Conservation (phyloP, 2,113 vertebrate genomes). For the Pelobates fuscus region DNA sequence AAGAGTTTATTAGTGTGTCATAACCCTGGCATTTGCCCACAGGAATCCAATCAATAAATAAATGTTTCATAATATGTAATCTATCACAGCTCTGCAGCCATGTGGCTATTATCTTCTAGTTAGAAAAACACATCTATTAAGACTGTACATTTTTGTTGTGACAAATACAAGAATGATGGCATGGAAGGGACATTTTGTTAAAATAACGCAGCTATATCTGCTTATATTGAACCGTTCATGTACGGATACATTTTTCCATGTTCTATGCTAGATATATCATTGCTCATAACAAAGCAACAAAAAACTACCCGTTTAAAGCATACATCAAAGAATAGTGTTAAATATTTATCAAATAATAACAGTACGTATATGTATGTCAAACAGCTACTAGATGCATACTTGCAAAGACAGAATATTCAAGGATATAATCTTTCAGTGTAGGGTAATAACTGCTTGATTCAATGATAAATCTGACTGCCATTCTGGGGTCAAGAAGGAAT, state of each 20-base stretch:
- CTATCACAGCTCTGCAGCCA: conserved; percentile 17
- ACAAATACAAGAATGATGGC: conserved; percentile 25
- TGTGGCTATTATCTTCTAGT: not conserved
- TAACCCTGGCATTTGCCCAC: conserved; percentile 23
- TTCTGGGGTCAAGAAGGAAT: too few relatives aligned
- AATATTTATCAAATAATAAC: too few relatives aligned
- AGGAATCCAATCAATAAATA: conserved; percentile 43
- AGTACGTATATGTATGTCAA: too few relatives aligned
- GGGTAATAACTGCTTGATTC: too few relatives aligned
- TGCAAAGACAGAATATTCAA: too few relatives aligned
- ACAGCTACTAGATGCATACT: too few relatives aligned
- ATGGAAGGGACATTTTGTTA: not conserved
- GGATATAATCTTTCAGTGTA: too few relatives aligned
- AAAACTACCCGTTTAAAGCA: too few relatives aligned
- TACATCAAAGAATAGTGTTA: too few relatives aligned
- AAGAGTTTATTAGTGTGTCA: conserved; percentile 39
- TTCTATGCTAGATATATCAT: too few relatives aligned
- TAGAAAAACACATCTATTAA: conserved; percentile 1
- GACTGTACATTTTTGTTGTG: conserved; percentile 1
- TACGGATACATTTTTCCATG: conserved; percentile 17
- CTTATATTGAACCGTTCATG: conserved; percentile 5
- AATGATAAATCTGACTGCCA: too few relatives aligned
- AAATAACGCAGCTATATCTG: conserved; percentile 3
- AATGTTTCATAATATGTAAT: conserved; percentile 38
- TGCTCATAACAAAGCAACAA: too few relatives aligned